phyloP scores from a whole-genome alignment of 2,888 invertebrate species.

The Anorthoa munda region DNA sequence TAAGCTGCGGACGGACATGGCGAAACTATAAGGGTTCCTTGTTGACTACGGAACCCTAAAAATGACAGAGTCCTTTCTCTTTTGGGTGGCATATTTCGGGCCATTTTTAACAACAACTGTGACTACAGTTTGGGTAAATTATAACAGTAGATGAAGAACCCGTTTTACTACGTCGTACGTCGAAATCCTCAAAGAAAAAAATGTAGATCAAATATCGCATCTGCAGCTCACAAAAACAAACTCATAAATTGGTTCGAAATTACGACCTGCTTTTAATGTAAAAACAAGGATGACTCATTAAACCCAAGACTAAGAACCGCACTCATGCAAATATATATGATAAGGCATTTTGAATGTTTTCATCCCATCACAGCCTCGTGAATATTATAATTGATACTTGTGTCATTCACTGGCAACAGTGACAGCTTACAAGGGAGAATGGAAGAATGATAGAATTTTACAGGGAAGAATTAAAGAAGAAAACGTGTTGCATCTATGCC shows the following conservation, averaged over 20 bases:
- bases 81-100: background rate
- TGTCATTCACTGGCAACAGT: too few relatives aligned
- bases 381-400: background rate
- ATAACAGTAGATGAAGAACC: constrained; percentile 7
- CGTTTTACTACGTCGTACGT: constrained; percentile 11
- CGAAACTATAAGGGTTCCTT: too few relatives aligned
- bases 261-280: constrained; percentile 23
- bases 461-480: background rate
- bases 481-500: background rate
- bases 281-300: constrained; percentile 50
- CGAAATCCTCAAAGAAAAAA: constrained; percentile 1
- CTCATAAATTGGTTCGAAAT: constrained; percentile 39
- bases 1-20: too few relatives aligned
- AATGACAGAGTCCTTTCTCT: too few relatives aligned
- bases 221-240: constrained; percentile 56
- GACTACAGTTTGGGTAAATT: background rate
- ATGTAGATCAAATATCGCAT: constrained; percentile 32
- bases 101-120: background rate
- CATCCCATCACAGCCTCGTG: background rate
- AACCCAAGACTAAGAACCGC: constrained; percentile 12
- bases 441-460: too few relatives aligned
- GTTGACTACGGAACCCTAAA: too few relatives aligned
- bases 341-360: background rate
- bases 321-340: constrained; percentile 12
- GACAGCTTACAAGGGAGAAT: too few relatives aligned